Conservation (phyloP, 2,113 vertebrate species). For the Chelonoidis abingdonii region DNA sequence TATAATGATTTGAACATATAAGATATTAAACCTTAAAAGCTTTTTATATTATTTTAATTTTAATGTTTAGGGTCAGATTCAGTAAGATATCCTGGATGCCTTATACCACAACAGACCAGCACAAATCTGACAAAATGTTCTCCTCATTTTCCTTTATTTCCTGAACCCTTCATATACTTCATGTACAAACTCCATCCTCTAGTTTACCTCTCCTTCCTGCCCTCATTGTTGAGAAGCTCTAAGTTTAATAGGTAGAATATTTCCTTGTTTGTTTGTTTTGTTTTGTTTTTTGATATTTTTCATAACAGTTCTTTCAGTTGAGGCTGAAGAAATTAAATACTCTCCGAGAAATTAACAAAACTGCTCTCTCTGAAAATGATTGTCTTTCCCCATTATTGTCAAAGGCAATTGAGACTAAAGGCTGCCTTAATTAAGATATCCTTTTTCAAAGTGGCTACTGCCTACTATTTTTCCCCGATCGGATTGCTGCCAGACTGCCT, state of each 20-base stretch:
- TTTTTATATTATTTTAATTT: neutral
- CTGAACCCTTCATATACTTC: neutral
- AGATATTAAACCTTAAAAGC: neutral
- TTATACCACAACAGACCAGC: neutral
- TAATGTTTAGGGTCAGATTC: neutral
- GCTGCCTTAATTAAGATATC: neutral
- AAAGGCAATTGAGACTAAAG: rapidly evolving
- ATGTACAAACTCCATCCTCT: neutral
- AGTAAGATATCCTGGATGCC: neutral
- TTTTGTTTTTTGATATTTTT: neutral
- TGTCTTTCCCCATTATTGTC: neutral
- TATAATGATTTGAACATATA: neutral
- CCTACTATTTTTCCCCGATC: neutral
- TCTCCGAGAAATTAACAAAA: neutral
- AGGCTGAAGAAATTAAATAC: neutral
- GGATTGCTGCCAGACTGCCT: neutral
- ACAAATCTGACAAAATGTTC: neutral
- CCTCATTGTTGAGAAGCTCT: neutral
- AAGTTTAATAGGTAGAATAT: neutral
- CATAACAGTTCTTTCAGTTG: neutral
- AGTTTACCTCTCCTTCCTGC: neutral
- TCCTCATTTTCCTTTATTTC: neutral
- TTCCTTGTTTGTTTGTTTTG: too few species aligned
- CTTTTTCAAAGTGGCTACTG: neutral
- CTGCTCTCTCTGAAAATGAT: neutral